Evolutionary conservation across 2,797 vertebrate genomes (phyloP).

Genomic region (Petrocephalus sullivani): DNA sequence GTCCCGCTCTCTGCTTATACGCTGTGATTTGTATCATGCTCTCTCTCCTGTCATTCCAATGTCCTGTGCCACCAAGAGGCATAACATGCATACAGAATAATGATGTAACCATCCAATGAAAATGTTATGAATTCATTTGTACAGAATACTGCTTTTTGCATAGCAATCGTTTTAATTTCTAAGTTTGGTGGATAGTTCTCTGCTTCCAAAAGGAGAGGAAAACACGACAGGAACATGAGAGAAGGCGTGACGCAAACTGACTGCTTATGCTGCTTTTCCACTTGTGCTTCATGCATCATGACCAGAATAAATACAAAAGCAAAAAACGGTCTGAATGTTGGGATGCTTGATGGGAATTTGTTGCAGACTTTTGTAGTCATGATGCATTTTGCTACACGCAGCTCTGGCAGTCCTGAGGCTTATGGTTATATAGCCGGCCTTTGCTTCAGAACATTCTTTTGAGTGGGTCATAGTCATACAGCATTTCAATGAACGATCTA

Average conservation of each 20-base stretch:
- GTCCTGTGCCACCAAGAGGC: neutral
- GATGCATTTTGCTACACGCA: neutral
- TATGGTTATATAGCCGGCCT: neutral
- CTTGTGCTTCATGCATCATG: slow-evolving; percentile 3
- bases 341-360: neutral
- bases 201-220: neutral
- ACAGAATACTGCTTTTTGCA: neutral
- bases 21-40: slow-evolving; percentile 41
- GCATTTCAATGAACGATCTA: neutral
- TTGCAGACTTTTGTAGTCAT: neutral
- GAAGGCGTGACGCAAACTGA: slow-evolving; percentile 3
- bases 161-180: neutral
- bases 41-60: slow-evolving; percentile 8
- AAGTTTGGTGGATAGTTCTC: neutral
- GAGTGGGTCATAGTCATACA: slow-evolving; percentile 6
- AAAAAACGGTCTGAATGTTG: neutral
- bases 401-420: neutral
- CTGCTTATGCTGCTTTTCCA: neutral
- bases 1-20: slow-evolving; percentile 44
- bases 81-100: neutral
- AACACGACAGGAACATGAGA: neutral
- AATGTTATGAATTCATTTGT: neutral
- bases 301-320: neutral
- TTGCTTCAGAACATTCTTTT: neutral
- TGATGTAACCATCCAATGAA: neutral